A percentile compares a stretch with the other conserved stretches of the same genome.
phyloP scores from a whole-genome alignment of 2,888 invertebrate genomes.

The Parapristionchus giblindavisi region DNA sequence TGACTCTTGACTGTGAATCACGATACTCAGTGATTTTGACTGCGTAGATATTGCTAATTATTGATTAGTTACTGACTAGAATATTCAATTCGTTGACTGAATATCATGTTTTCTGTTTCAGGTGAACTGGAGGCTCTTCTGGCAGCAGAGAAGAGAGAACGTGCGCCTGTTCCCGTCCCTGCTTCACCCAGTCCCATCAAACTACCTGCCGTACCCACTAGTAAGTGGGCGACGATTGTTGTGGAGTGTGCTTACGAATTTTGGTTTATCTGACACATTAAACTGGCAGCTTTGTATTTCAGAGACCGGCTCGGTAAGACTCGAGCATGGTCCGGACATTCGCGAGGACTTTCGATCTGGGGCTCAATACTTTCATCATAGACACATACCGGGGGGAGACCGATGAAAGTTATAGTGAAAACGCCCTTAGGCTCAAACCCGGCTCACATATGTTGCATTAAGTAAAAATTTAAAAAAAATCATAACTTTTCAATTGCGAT shows the following conservation, averaged over 20 bases:
- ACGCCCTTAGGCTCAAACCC: too few relatives aligned
- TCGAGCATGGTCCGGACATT: neutral
- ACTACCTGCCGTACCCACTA: constrained; percentile 15
- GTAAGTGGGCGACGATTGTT: constrained; percentile 9
- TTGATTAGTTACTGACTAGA: neutral
- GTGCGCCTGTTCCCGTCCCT: neutral
- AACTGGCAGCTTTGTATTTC: too few relatives aligned
- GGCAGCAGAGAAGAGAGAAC: constrained; percentile 28
- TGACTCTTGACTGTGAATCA: too few relatives aligned
- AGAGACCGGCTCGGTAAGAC: too few relatives aligned
- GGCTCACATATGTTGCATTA: too few relatives aligned
- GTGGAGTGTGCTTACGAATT: neutral
- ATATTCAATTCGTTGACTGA: neutral
- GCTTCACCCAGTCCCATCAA: neutral
- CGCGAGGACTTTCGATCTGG: neutral
- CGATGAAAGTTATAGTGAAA: too few relatives aligned
- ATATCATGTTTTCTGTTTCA: neutral
- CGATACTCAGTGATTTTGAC: neutral
- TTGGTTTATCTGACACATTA: too few relatives aligned
- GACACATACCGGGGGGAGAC: neutral
- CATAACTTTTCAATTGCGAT: too few relatives aligned
- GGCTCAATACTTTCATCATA: neutral
- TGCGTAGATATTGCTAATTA: neutral
- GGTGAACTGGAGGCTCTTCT: constrained; percentile 34
- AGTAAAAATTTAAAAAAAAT: too few relatives aligned